Evolutionary conservation across 1,140 invertebrate genomes (phyloP).

Genomic region (Nylanderia fulva): DNA sequence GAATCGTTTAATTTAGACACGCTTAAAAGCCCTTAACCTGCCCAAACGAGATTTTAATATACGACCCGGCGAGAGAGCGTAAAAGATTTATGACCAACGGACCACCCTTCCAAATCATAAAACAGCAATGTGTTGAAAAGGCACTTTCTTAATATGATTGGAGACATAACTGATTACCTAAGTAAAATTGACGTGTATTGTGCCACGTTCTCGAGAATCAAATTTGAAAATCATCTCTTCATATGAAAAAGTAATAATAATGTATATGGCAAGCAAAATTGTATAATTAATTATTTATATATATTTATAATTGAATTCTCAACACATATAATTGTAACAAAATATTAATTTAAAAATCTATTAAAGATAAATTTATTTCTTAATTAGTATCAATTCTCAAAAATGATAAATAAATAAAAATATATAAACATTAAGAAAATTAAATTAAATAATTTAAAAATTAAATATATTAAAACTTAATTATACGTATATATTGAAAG

Average conservation of each 20-base stretch:
- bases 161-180: slow-evolving; percentile 22
- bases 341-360: not conserved
- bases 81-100: slow-evolving; percentile 23
- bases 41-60: slow-evolving; percentile 45
- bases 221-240: slow-evolving; percentile 22
- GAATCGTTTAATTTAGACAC: slow-evolving; percentile 45
- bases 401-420: not conserved
- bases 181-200: not conserved
- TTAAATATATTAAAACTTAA: not conserved
- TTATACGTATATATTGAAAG: not conserved
- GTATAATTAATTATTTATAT: not conserved
- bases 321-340: not conserved
- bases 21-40: slow-evolving; percentile 28
- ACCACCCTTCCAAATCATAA: slow-evolving; percentile 37
- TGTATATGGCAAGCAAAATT: not conserved
- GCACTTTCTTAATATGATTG: not conserved
- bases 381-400: not conserved
- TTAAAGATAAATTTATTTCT: not conserved
- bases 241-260: not conserved
- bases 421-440: not conserved
- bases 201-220: not conserved
- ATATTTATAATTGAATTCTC: not conserved
- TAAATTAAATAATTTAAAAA: no score
- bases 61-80: not conserved
- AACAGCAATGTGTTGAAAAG: slow-evolving; percentile 48